phyloP scores from a whole-genome alignment of 2,113 vertebrate species.

The Corydoras sp. region DNA sequence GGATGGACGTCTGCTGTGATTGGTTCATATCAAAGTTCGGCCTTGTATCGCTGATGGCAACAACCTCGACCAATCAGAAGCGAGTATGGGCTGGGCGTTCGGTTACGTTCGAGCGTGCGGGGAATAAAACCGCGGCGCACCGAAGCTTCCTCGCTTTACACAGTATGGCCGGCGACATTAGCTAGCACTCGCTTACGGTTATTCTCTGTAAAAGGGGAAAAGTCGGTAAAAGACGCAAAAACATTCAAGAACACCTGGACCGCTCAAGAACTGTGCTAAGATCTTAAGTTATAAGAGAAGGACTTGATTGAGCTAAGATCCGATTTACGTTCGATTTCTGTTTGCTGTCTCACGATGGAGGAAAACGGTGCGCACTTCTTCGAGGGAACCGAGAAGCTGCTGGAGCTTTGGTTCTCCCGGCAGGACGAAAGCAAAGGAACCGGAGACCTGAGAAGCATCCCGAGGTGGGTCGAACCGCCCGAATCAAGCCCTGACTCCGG shows the following conservation, averaged over 20 bases:
- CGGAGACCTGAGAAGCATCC: constrained; percentile 93
- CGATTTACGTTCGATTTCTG: constrained; percentile 68
- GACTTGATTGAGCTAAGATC: constrained; percentile 53
- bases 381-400: constrained; percentile 96
- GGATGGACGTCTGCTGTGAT: not conserved
- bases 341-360: constrained; percentile 89
- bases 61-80: constrained; percentile 35
- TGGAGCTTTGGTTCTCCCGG: constrained; percentile 98
- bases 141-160: constrained; percentile 71
- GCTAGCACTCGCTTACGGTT: constrained; percentile 94
- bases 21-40: not conserved
- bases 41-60: not conserved
- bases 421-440: constrained; percentile 90
- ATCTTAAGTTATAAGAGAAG: constrained; percentile 65
- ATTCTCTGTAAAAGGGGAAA: constrained; percentile 93
- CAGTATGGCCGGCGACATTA: constrained; percentile 99
- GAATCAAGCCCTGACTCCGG: not conserved
- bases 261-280: constrained; percentile 78
- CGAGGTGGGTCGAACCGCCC: constrained; percentile 70
- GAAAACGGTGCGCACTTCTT: constrained; percentile 99
- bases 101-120: constrained; percentile 31
- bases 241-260: constrained; percentile 66
- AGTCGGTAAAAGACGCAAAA: constrained; percentile 59
- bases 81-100: rapidly evolving
- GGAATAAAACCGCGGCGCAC: constrained; percentile 66